These are phyloP conservation scores for Pelodytes ibericus DNA, from an alignment of 2,797 vertebrate species.

Conservation along the genomic window DNA sequence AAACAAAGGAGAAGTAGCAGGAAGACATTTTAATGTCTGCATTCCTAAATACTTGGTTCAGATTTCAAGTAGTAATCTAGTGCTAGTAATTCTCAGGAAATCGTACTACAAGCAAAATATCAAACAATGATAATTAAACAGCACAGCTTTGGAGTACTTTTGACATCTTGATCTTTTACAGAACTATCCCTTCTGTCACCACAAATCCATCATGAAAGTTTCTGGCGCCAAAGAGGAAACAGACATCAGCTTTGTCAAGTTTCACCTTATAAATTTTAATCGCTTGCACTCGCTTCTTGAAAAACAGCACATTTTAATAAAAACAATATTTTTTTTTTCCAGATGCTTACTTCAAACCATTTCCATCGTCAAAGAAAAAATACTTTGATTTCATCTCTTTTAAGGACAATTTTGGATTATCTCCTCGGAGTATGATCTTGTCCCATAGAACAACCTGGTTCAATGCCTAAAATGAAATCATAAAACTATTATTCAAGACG, in stretches of 20 bases:
- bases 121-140: conserved; percentile 35
- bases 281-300: conserved; percentile 28
- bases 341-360: conserved; percentile 88
- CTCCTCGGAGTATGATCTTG: conserved; percentile 92
- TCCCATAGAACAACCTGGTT: conserved; percentile 99
- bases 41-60: background rate
- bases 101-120: conserved; percentile 6
- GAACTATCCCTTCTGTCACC: conserved; percentile 43
- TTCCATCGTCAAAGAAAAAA: conserved; percentile 98
- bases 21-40: background rate
- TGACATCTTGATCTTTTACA: conserved; percentile 45
- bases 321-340: conserved; percentile 52
- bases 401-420: conserved; percentile 86
- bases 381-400: conserved; percentile 96
- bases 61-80: conserved; percentile 9
- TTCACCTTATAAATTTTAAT: conserved; percentile 54
- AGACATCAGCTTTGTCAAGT: conserved; percentile 44
- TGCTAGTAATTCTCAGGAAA: background rate
- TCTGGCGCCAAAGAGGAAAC: conserved; percentile 47
- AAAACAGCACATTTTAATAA: conserved; percentile 42
- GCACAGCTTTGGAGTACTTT: conserved; percentile 20
- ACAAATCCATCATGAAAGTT: conserved; percentile 48
- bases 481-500: conserved; percentile 15
- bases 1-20: background rate
- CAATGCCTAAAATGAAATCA: conserved; percentile 76